These are phyloP conservation scores for Pseudomyrmex concolor DNA, from an alignment of 1,140 invertebrate species.

Conservation along the genomic window DNA sequence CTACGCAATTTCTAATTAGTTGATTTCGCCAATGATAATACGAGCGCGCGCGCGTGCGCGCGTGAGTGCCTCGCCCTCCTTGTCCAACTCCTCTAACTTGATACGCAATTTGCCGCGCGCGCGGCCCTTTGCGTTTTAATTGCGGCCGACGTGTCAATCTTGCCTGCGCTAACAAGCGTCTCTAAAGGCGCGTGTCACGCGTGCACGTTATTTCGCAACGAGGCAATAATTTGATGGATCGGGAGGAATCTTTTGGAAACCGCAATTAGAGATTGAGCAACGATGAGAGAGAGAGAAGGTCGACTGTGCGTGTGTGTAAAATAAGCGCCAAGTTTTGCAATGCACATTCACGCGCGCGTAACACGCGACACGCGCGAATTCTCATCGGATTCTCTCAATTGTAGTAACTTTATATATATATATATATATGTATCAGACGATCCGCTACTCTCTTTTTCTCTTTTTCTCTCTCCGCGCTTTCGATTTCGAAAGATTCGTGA, in stretches of 20 bases:
- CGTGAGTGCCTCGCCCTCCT: conserved; percentile 9
- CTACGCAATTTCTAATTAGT: conserved; percentile 74
- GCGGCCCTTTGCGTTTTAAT: conserved; percentile 60
- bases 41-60: conserved; percentile 2
- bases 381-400: neutral
- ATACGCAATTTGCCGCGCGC: conserved; percentile 43
- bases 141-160: conserved; percentile 70
- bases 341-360: neutral
- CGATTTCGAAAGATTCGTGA: conserved; percentile 45
- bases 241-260: neutral
- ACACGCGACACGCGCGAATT: neutral
- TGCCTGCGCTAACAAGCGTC: conserved; percentile 45
- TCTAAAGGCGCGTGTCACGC: conserved; percentile 56
- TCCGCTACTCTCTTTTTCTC: neutral
- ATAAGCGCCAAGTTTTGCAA: neutral
- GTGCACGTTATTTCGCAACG: conserved; percentile 45
- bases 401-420: neutral
- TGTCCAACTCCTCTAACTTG: conserved; percentile 34
- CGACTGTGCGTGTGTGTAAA: too few relatives aligned
- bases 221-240: conserved; percentile 6
- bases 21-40: conserved; percentile 73
- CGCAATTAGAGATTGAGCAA: neutral
- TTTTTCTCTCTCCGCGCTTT: neutral
- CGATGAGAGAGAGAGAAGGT: neutral
- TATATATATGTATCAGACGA: neutral